These are phyloP conservation scores for Ageneiosus marmoratus DNA, from an alignment of 2,113 vertebrate species.

Conservation along the genomic window DNA sequence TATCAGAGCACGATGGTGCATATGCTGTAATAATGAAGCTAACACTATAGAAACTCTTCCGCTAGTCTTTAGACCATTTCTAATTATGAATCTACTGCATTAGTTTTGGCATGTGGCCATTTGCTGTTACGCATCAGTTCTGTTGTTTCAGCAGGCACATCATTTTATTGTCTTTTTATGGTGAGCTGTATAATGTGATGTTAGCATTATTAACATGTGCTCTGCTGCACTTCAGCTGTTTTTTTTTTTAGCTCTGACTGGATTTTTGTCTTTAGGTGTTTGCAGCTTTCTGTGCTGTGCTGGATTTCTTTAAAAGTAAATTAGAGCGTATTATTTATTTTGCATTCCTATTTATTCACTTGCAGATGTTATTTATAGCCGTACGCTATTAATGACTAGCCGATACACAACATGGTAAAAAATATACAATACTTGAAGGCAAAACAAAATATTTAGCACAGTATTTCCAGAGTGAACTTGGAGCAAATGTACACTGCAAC, in stretches of 20 bases:
- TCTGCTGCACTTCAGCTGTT: background rate
- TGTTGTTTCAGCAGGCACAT: constrained; percentile 2
- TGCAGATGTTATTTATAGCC: background rate
- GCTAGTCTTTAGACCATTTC: background rate
- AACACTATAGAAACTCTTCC: background rate
- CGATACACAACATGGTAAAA: background rate
- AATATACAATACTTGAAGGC: background rate
- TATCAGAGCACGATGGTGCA: background rate
- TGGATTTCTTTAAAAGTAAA: background rate
- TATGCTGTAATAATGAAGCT: background rate
- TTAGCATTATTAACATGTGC: constrained; percentile 6
- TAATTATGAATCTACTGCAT: constrained; percentile 1
- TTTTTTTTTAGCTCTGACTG: background rate
- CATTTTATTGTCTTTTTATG: constrained; percentile 2
- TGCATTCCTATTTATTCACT: background rate
- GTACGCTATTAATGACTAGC: background rate
- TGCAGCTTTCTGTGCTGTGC: background rate
- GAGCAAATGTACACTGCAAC: background rate
- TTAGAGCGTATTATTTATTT: background rate
- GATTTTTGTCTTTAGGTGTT: background rate
- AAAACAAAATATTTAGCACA: no score
- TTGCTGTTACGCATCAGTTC: background rate
- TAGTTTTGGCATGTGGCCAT: background rate
- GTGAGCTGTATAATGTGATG: background rate
- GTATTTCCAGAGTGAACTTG: background rate